Evolutionary conservation across 2,888 invertebrate species (phyloP), one percentile per base, ranked within the genome.

Genomic region (Gryllus longicercus): DNA sequence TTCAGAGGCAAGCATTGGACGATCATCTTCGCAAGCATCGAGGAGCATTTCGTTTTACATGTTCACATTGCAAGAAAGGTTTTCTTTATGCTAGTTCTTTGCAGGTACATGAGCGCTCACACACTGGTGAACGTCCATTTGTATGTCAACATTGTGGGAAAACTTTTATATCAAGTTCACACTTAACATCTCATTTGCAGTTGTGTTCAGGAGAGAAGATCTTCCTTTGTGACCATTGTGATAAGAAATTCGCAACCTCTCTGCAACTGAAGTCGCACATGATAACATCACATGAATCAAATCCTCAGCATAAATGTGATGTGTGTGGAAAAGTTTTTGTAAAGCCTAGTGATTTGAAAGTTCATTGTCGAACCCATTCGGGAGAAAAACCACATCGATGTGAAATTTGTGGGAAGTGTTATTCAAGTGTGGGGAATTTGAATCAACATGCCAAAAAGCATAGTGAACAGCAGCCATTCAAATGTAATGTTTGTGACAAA

Each of bases 71-170:
- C 51, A 78, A 78, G 3, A 83, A 83, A 79, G 83, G 82, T 63
- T 83, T 83, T 78, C 80, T 82, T 25, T 78, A 80, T 63, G 79
- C 76, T 50, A 80, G 80, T 50, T 81, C 82, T 14, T 78, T 83
- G 8, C 80, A 81, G 74, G 78, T 81, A n/a, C 83, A 83, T 75
- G 23, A 80, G 11, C 78, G 81, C 11, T 80, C 79, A 14, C 83
- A 83, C 74, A 80, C 83, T 14, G 82, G 82, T 14, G 82, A 82
- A 25, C 78, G 79, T 12, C 83, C 82, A 2, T 83, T 80, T 76
- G 76, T 83, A 10, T 83, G 83, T 51, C 79, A 83, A 76, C 78
- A 81, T 74, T 83, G 83, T 79, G 83, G 83, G 11, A 82, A 80
- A 78, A 25, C 76, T 18, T 82, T 83, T 78, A 80, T 77, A 50